phyloP scores from a whole-genome alignment of 2,113 vertebrate species.

The Tapirus terrestris region DNA sequence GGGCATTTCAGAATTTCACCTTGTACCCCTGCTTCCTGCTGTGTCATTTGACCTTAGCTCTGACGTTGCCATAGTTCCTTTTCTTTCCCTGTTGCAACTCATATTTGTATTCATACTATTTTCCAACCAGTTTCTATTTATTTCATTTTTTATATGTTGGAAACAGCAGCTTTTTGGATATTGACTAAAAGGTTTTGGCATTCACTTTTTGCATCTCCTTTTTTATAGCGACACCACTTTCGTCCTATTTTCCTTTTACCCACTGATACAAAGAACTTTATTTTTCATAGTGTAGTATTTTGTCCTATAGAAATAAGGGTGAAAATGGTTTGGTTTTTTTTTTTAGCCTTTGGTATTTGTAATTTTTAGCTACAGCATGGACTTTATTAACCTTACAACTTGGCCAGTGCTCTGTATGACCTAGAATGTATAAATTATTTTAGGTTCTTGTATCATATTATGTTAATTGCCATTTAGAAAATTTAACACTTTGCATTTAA shows the following conservation, averaged over 20 bases:
- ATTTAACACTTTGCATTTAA: conserved; percentile 20
- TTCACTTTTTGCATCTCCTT: neutral
- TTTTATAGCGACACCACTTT: neutral
- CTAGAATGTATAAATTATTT: neutral
- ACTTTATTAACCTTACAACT: neutral
- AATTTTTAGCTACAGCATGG: neutral
- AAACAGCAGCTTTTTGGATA: neutral
- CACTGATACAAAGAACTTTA: neutral
- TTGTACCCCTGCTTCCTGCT: neutral
- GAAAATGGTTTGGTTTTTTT: neutral
- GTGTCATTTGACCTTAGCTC: neutral
- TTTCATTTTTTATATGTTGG: conserved; percentile 1
- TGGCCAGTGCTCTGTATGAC: neutral
- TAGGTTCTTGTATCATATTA: neutral
- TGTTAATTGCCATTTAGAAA: neutral
- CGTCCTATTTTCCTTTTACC: neutral
- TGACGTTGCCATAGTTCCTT: neutral
- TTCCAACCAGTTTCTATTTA: neutral
- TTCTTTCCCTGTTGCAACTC: conserved; percentile 27
- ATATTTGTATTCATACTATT: neutral
- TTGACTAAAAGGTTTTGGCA: conserved; percentile 41
- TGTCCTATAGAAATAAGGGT: neutral
- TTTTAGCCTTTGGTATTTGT: neutral
- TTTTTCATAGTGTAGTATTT: neutral
- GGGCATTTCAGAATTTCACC: neutral